Evolutionary conservation across 2,113 vertebrate species (phyloP), one percentile per base, ranked within the genome.

Genomic region (Syrmaticus mikado): DNA sequence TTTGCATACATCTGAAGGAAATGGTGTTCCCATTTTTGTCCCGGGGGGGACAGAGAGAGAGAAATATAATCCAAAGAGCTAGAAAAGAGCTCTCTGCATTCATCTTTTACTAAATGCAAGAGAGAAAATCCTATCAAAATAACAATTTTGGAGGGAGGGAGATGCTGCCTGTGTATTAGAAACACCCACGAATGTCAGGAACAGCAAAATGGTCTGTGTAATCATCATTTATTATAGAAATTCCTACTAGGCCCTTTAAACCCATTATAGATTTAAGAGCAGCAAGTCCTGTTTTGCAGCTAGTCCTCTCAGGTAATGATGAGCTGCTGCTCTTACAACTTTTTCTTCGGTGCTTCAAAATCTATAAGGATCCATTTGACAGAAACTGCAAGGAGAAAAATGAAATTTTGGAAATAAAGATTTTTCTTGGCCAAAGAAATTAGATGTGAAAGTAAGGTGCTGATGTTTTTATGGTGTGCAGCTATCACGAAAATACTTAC

Each of bases 131-230:
- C n/a, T 7, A 34, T 7, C 11, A 40, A 32, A 89, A 58, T 2
- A 50, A 52, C 30, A 43, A 1, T n/a, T 62, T 50, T 9, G 5
- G 6, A 18, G 8, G 12, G 65, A 2, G 11, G 79, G 15, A 3
- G 4, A 16, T 40, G 5, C 30, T 65, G 14, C 7, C 45, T 21
- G 34, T 48, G 27, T 22, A 50, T 70, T 15, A 11, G 53, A 70
- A 18, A 58, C 12, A 65, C 6, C 25, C 0, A 0, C 7, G 6
- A 65, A 60, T 30, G 11, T 32, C 1, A 0, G 28, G 19, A 85
- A 64, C 12, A 50, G 27, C 66, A 30, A 1, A 2, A 40, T 24
- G 18, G 18, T 28, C 43, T 21, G 1, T 2, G 1, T 28, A 72
- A 22, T 32, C 61, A 27, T 30, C 6, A 5, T 43, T 68, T 62